Evolutionary conservation across 2,797 vertebrate species (phyloP).

Genomic region (Cuculus canorus): DNA sequence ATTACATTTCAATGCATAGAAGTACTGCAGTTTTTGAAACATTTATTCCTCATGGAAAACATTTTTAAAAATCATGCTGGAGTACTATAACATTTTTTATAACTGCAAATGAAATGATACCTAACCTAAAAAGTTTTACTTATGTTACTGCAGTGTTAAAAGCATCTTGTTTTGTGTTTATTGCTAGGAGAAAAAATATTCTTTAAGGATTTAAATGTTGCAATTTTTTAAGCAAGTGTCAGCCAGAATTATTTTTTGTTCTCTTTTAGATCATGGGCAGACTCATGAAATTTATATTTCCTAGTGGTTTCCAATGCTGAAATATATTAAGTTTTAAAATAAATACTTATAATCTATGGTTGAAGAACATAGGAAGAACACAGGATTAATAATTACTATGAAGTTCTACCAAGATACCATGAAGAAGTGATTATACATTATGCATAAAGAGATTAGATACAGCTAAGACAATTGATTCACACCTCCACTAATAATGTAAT

Average conservation of each 20-base stretch:
- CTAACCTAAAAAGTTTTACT: not conserved
- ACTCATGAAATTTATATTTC: not conserved
- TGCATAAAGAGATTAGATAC: not conserved
- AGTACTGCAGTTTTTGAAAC: not conserved
- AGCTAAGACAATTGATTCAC: not conserved
- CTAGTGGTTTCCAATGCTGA: not conserved
- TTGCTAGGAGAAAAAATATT: not conserved
- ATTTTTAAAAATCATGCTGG: not conserved
- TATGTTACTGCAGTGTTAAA: not conserved
- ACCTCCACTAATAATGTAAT: not conserved
- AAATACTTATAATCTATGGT: not conserved
- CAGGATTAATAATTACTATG: not conserved
- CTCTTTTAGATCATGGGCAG: not conserved
- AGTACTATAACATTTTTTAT: not conserved
- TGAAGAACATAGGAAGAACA: not conserved
- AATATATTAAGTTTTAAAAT: not conserved
- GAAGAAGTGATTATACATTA: not conserved
- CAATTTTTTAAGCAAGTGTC: not conserved
- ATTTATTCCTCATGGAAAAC: not conserved
- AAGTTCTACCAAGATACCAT: not conserved
- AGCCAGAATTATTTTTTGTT: not conserved
- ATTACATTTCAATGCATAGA: not conserved
- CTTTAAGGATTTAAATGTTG: not conserved
- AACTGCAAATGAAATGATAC: not conserved
- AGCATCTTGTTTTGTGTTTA: not conserved